Percentiles rank a stretch among this genome's conserved stretches.
Evolutionary conservation across 2,797 vertebrate genomes (phyloP).

Genomic region (Pangasius macronema): DNA sequence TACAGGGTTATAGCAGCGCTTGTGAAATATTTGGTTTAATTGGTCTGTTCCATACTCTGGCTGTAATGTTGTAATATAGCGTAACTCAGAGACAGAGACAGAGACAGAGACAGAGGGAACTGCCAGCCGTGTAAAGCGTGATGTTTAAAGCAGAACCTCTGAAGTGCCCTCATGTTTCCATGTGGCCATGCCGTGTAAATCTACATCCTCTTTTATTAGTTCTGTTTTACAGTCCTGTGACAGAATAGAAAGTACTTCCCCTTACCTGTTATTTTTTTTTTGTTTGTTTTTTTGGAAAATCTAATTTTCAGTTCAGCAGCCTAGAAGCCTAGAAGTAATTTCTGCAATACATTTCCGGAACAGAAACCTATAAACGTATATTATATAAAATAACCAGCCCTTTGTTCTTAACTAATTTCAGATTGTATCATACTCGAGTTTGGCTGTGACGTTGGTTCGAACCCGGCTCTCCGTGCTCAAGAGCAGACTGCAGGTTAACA

Average conservation of each 20-base stretch:
- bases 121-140: background rate
- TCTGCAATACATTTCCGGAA: background rate
- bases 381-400: background rate
- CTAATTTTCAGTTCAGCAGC: background rate
- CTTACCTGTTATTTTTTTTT: background rate
- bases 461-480: slow-evolving; percentile 4
- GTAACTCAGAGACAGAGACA: background rate
- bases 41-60: background rate
- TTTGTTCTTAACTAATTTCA: slow-evolving; percentile 52
- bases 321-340: background rate
- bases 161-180: slow-evolving; percentile 17
- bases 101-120: background rate
- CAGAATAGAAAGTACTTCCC: slow-evolving; percentile 12
- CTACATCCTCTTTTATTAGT: slow-evolving; percentile 31
- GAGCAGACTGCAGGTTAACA: slow-evolving; percentile 41
- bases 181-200: background rate
- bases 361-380: background rate
- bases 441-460: slow-evolving; percentile 59
- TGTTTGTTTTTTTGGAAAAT: background rate
- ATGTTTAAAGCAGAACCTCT: slow-evolving; percentile 22
- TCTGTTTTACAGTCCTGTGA: slow-evolving; percentile 25
- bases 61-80: background rate
- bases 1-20: background rate
- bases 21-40: slow-evolving; percentile 19
- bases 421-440: slow-evolving; percentile 57